Conservation (phyloP, 2,797 vertebrate genomes). For the Sphenopsis melanotis region DNA sequence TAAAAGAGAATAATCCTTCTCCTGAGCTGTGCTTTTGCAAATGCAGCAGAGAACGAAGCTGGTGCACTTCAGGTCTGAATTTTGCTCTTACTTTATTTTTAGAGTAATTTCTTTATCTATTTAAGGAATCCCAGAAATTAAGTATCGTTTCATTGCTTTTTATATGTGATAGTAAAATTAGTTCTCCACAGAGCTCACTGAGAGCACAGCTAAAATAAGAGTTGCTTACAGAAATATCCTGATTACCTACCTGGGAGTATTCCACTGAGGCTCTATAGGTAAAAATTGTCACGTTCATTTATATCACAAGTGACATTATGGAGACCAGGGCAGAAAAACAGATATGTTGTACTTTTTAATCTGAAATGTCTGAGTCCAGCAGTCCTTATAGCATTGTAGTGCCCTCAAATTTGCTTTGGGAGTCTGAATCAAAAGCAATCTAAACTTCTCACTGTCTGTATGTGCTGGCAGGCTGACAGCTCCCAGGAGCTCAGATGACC, state of each 20-base stretch:
- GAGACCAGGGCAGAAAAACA: neutral
- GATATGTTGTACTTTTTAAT: neutral
- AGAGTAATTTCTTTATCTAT: conserved; percentile 24
- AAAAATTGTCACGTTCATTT: neutral
- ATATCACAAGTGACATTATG: neutral
- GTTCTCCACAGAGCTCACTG: neutral
- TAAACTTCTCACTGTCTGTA: neutral
- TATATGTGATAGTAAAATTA: neutral
- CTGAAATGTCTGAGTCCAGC: neutral
- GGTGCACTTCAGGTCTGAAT: neutral
- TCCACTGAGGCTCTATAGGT: neutral
- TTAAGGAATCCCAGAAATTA: conserved; percentile 45
- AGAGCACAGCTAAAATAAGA: neutral
- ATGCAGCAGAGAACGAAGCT: neutral
- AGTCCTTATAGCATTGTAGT: neutral
- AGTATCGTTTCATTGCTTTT: neutral
- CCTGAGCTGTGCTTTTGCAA: neutral
- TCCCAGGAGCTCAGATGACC: neutral
- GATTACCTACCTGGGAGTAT: neutral
- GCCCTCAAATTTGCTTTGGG: neutral
- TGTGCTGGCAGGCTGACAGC: neutral
- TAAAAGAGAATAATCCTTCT: neutral
- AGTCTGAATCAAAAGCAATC: neutral
- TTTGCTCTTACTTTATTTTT: conserved; percentile 34
- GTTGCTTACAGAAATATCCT: neutral